Base-by-base conservation (phyloP, 2,113 vertebrate species). In the Ia io region DNA sequence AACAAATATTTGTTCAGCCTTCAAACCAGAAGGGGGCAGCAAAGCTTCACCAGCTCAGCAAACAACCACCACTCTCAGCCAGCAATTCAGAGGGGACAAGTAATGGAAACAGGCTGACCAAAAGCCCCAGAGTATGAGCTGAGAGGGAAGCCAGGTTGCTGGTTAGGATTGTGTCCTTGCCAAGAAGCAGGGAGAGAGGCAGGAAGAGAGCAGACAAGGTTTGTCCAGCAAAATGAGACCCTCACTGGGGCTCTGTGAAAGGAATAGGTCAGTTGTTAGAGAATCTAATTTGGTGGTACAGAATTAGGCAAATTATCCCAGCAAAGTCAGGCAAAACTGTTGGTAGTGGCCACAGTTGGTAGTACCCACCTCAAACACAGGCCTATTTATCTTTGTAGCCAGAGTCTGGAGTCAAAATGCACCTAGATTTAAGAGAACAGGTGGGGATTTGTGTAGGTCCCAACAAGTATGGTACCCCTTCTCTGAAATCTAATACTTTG, bases 1-100 rank as follows among this genome's bases (percentile, higher is more conserved):
- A 83, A 69, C 47, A 96, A 87, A 49, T 56, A 70, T 47, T 88
- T 92, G 53, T 74, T 85, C 32, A 80, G 59, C 49, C 9, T 74
- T 90, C 12, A 69, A 63, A 84, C 95, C 96, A 96, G 90, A 30
- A 96, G 93, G n/a, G 83, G 95, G 95, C 95, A 97, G 95, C 93
- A 97, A 96, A 96, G 28, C 59, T 49, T 93, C 69, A 76, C 22
- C 40, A 71, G 53, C 53, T 83, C 37, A 59, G 14, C 77, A 44
- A 71, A 13, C 9, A 67, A 51, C 18, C 37, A 73, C 67, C 32
- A 23, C 17, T 4, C 32, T 63, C 22, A 40, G 25, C 83, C 74
- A 83, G 53, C 49, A 30, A 74, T 92, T 61, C 63, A 49, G 28
- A 88, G 59, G 28, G 14, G 2, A 82, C 9, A 40, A 14, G 3